Conservation (phyloP, 2,797 vertebrate species). For the Urosaurus nigricauda region DNA sequence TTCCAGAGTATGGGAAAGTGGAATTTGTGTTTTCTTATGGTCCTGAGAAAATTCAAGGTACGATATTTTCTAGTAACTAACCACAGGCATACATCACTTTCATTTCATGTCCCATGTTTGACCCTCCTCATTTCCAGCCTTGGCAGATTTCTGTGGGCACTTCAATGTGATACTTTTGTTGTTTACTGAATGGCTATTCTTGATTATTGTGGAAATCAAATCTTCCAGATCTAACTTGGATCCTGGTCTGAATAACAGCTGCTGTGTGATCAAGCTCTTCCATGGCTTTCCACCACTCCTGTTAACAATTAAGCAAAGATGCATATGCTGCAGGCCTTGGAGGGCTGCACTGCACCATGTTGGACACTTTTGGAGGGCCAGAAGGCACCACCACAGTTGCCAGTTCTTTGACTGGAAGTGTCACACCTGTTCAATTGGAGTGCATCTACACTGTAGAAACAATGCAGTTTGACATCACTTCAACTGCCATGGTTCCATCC, state of each 20-base stretch:
- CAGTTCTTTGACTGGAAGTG: no score
- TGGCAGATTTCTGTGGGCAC: background rate
- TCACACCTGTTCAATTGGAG: no score
- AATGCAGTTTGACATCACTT: no score
- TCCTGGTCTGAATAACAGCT: background rate
- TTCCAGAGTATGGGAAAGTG: slow-evolving; percentile 97
- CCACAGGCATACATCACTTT: background rate
- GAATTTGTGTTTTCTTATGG: slow-evolving; percentile 98
- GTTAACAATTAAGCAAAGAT: no score
- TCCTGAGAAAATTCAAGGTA: slow-evolving; percentile 98
- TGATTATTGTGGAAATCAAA: background rate
- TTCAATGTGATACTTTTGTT: background rate
- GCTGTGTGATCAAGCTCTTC: background rate
- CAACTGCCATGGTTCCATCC: no score
- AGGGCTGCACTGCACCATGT: no score
- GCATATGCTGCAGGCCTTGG: no score
- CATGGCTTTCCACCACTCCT: background rate
- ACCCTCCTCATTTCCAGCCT: background rate
- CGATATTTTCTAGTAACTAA: background rate
- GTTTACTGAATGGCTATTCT: background rate
- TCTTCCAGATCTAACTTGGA: background rate
- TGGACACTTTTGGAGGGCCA: no score
- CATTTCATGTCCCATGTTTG: background rate
- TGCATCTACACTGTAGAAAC: no score
- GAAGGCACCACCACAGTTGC: no score